Percentiles rank a stretch among this genome's conserved stretches.
Evolutionary conservation across 2,888 invertebrate species (phyloP).

Genomic region (Tachina grossa): DNA sequence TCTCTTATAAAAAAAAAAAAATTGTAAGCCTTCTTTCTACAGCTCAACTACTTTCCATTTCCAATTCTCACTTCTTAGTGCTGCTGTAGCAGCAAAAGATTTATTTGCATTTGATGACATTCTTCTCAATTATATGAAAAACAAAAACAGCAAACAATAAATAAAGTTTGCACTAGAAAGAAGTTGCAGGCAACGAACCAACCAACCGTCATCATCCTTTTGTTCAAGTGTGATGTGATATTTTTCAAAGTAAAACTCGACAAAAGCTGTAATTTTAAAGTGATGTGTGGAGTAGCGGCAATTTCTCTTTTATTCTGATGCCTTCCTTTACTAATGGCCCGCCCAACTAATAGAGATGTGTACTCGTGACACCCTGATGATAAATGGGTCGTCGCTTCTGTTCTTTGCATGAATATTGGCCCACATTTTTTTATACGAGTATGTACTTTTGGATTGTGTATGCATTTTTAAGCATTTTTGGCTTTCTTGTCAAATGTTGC

Average conservation of each 20-base stretch:
- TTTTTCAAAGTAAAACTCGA: background rate
- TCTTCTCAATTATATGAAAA: constrained; percentile 43
- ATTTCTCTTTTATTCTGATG: constrained; percentile 21
- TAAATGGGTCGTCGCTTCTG: constrained; percentile 62
- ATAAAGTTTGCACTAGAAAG: constrained; percentile 11
- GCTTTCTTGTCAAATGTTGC: constrained; percentile 54
- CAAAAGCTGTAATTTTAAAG: constrained; percentile 22
- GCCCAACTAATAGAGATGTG: background rate
- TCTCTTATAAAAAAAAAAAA: background rate
- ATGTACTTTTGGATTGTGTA: background rate
- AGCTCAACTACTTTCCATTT: constrained; percentile 48
- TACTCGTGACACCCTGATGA: constrained; percentile 34
- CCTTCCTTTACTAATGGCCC: background rate
- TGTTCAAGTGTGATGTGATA: constrained; percentile 25
- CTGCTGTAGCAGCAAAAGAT: constrained; percentile 62
- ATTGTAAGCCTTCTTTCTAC: background rate
- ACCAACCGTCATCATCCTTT: constrained; percentile 16
- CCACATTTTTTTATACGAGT: background rate
- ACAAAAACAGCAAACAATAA: constrained; percentile 4
- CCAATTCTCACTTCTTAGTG: constrained; percentile 47
- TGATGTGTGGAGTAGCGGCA: constrained; percentile 4
- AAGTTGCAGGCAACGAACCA: constrained; percentile 21
- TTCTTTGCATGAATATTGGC: constrained; percentile 12
- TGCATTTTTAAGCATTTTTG: constrained; percentile 33
- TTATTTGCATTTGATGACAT: constrained; percentile 70